Base-by-base conservation (phyloP, 2,113 vertebrate genomes). In the Origma solitaria region DNA sequence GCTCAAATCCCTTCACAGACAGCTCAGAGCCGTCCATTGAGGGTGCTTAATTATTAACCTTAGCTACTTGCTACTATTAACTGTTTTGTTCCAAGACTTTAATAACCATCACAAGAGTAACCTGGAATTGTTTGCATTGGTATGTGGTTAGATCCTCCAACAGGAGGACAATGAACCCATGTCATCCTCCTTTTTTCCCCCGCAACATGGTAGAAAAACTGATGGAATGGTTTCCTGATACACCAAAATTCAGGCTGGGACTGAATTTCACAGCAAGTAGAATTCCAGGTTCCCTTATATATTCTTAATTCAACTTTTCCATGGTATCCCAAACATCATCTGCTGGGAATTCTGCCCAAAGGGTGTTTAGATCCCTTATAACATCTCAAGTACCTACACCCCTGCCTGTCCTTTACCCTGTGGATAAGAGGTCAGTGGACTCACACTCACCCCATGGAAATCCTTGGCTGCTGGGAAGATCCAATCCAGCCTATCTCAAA, bases 41-140 rank as follows among this genome's bases (percentile, higher is more conserved):
- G 58, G 45, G 77, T 49, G 94, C 54, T 98, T 98, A 98, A 98
- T 98, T 50, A 98, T 98, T 98, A 98, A 98, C 91, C 38, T 42
- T 66, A 97, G 44, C 75, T 75, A 91, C 81, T 92, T 72, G 58
- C 54, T 76, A 53, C 56, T 95, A 33, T 95, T 96, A 97, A 97
- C 96, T 75, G 64, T 91, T 96, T 94, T 86, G 83, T 88, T 96
- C 42, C 45, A 81, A 79, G 73, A 27, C 13, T 64, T 94, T 50
- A 87, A 93, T 45, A 23, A 86, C 33, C 31, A 58, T 38, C 54
- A 69, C 60, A 45, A 50, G 45, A 79, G 8, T 51, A 57, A 82
- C 8, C 56, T 80, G n/a, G 53, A 30, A 79, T 82, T 90, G 77
- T 93, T 94, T 64, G 15, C 31, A 28, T 56, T 70, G 38, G 1